Percentiles rank a stretch among this genome's conserved stretches.
phyloP scores from a whole-genome alignment of 2,888 invertebrate species.

The Panzeria rudis region DNA sequence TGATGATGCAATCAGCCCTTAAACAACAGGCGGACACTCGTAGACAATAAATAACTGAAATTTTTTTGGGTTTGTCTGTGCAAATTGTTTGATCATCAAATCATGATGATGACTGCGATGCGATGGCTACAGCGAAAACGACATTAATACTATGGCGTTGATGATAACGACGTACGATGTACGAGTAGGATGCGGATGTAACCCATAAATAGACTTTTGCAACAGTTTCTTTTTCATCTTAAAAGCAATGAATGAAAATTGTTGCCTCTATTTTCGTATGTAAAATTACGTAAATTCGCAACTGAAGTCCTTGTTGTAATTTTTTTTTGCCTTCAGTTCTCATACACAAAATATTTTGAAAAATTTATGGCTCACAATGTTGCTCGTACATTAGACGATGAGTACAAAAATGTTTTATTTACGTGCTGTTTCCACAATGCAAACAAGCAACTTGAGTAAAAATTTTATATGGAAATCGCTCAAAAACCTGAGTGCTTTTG shows the following conservation, averaged over 20 bases:
- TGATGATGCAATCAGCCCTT: conserved; percentile 20
- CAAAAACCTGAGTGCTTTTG: too few relatives aligned
- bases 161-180: conserved; percentile 14
- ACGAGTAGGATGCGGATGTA: conserved; percentile 44
- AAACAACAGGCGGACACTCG: neutral
- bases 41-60: conserved; percentile 21
- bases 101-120: conserved; percentile 41
- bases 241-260: conserved; percentile 19
- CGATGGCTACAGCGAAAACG: neutral
- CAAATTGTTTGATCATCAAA: conserved; percentile 41
- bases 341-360: conserved; percentile 2
- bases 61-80: conserved; percentile 23
- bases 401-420: too few relatives aligned
- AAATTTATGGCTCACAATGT: conserved; percentile 51
- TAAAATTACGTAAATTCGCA: conserved; percentile 40
- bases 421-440: too few relatives aligned
- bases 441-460: too few relatives aligned
- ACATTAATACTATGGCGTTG: neutral
- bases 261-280: conserved; percentile 9
- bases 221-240: conserved; percentile 39
- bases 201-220: conserved; percentile 53
- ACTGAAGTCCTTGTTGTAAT: neutral
- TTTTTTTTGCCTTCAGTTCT: neutral
- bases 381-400: too few relatives aligned
- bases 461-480: too few relatives aligned